A percentile compares a stretch with the other conserved stretches of the same genome.
Evolutionary conservation across 2,888 invertebrate genomes (phyloP).

Genomic region (Geotrupes spiniger): DNA sequence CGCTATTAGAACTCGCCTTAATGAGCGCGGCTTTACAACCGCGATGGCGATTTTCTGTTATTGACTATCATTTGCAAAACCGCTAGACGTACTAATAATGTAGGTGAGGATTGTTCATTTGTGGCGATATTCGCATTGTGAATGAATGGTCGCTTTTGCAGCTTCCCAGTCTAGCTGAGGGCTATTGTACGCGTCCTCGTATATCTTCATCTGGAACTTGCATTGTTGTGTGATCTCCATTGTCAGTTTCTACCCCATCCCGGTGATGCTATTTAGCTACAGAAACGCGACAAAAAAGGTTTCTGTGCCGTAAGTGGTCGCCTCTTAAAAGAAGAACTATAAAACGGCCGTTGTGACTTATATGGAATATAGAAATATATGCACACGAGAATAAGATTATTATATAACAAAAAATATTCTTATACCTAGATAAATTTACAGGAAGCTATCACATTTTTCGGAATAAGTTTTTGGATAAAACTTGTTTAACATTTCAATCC

Average conservation of each 20-base stretch:
- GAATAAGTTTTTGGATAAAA: no score
- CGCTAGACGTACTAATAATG: conserved; percentile 21
- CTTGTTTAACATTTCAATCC: no score
- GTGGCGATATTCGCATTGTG: conserved; percentile 27
- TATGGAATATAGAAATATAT: no score
- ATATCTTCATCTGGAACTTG: conserved; percentile 34
- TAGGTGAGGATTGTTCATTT: conserved; percentile 28
- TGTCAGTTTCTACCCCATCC: conserved; percentile 23
- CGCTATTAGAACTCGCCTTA: no score
- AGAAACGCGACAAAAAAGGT: not conserved
- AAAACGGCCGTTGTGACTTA: no score
- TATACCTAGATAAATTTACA: no score
- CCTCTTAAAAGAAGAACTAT: no score
- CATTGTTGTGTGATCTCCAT: conserved; percentile 35
- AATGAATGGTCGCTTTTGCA: conserved; percentile 29
- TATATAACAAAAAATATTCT: no score
- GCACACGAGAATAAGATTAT: no score
- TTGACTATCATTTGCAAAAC: conserved; percentile 8
- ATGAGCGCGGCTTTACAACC: not conserved
- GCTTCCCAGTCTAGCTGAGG: conserved; percentile 28
- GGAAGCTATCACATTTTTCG: no score
- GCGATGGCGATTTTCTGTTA: conserved; percentile 6
- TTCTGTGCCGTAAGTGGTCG: not conserved
- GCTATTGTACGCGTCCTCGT: conserved; percentile 31
- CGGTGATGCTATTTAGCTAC: not conserved